phyloP scores from a whole-genome alignment of 2,113 vertebrate species.

The Circaetus cinerascens region DNA sequence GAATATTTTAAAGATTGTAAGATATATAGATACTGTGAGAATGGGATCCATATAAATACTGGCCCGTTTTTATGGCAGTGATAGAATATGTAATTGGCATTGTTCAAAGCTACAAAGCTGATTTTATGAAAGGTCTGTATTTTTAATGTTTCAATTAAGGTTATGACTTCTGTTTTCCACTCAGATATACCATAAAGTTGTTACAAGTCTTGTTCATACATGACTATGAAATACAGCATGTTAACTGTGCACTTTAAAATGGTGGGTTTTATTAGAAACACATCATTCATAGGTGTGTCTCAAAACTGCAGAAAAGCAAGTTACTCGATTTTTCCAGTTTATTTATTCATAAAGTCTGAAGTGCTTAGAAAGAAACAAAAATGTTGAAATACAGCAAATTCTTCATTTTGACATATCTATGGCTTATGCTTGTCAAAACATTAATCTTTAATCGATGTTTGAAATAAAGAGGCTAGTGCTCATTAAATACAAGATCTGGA shows the following conservation, averaged over 20 bases:
- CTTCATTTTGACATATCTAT: not conserved
- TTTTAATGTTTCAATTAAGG: not conserved
- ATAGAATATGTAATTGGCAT: not conserved
- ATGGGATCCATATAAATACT: not conserved
- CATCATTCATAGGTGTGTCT: not conserved
- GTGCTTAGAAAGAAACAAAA: not conserved
- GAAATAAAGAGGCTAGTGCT: not conserved
- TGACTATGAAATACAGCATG: not conserved
- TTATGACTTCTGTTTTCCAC: not conserved
- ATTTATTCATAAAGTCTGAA: not conserved
- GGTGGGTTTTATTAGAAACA: not conserved
- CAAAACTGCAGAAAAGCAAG: not conserved
- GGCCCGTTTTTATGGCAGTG: not conserved
- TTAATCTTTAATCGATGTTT: not conserved
- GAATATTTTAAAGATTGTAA: not conserved
- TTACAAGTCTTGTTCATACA: not conserved
- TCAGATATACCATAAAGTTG: not conserved
- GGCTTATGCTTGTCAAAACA: not conserved
- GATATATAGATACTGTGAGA: not conserved
- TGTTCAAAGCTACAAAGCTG: not conserved
- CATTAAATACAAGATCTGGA: not conserved
- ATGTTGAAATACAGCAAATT: not conserved
- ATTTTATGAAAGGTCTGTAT: not conserved
- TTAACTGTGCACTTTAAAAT: not conserved
- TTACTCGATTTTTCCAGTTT: not conserved